Percentiles rank a stretch among this genome's conserved stretches.
These are phyloP conservation scores for Dolichallabes microphthalmus DNA, from an alignment of 2,113 vertebrate genomes.

Conservation along the genomic window DNA sequence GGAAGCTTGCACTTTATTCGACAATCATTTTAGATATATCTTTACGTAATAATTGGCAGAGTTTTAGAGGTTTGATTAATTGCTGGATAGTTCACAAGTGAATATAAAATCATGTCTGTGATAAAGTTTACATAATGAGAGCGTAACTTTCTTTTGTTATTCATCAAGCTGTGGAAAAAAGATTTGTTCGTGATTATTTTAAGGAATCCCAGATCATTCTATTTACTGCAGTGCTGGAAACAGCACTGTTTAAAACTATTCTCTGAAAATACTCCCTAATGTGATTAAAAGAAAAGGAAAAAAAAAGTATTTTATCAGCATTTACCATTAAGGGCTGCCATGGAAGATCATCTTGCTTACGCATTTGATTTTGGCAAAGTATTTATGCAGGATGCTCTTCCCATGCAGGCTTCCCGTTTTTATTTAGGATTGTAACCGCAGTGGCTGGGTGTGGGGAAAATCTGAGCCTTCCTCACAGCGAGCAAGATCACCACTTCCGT, in stretches of 20 bases:
- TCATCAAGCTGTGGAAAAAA: neutral
- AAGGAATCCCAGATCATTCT: neutral
- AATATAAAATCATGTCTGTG: neutral
- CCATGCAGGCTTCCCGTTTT: too few relatives aligned
- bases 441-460: too few relatives aligned
- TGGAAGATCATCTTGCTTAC: too few relatives aligned
- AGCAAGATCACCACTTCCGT: too few relatives aligned
- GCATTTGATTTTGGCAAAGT: too few relatives aligned
- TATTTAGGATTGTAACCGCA: too few relatives aligned
- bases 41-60: neutral
- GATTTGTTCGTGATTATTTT: neutral
- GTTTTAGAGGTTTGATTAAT: neutral
- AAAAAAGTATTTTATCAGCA: neutral
- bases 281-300: neutral
- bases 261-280: neutral
- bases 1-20: slow-evolving; percentile 5
- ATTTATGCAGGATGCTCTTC: too few relatives aligned
- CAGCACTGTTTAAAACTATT: neutral
- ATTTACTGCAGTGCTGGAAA: slow-evolving; percentile 17
- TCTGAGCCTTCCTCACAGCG: too few relatives aligned
- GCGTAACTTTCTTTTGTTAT: neutral
- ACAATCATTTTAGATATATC: neutral
- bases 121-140: neutral
- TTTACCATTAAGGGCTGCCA: too few relatives aligned
- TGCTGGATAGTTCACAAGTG: neutral